A percentile compares a stretch with the other conserved stretches of the same genome.
These are phyloP conservation scores for Prosapia bicincta DNA, from an alignment of 2,888 invertebrate species.

Conservation along the genomic window DNA sequence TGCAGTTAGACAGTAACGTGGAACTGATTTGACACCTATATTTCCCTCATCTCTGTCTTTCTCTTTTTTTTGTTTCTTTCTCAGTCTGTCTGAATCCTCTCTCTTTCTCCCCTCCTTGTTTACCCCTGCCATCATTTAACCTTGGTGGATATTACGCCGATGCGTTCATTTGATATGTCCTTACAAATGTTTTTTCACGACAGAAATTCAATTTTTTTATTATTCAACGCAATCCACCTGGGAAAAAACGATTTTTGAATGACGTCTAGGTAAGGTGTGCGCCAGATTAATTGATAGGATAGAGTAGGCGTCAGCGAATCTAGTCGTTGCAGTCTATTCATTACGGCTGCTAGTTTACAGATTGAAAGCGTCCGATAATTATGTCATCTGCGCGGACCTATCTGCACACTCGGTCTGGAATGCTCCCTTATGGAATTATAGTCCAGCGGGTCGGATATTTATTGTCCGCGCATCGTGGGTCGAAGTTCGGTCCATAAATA, in stretches of 20 bases:
- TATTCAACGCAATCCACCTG: not conserved
- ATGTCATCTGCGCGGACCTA: conserved; percentile 17
- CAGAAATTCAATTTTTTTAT: not conserved
- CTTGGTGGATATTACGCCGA: too few relatives aligned
- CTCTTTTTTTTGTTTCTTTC: not conserved
- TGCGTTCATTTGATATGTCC: not conserved
- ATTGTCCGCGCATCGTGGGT: conserved; percentile 19
- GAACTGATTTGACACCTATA: too few relatives aligned
- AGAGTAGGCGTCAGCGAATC: not conserved
- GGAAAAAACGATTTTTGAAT: not conserved
- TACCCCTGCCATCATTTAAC: too few relatives aligned
- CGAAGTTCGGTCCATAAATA: conserved; percentile 25
- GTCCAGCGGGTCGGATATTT: conserved; percentile 22
- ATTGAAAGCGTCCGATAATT: conserved; percentile 20
- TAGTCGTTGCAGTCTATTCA: conserved; percentile 4
- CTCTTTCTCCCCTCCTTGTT: not conserved
- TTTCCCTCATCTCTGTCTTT: not conserved
- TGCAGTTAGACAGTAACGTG: too few relatives aligned
- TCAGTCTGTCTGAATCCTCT: not conserved
- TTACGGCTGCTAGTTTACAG: conserved; percentile 25
- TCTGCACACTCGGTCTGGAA: conserved; percentile 8
- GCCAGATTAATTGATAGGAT: not conserved
- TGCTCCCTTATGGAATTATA: conserved; percentile 29
- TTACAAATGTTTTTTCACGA: not conserved
- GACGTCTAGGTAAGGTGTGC: not conserved